A percentile compares a stretch with the other conserved stretches of the same genome.
Conservation (phyloP, 2,888 invertebrate genomes). For the Allophyes oxyacanthae region DNA sequence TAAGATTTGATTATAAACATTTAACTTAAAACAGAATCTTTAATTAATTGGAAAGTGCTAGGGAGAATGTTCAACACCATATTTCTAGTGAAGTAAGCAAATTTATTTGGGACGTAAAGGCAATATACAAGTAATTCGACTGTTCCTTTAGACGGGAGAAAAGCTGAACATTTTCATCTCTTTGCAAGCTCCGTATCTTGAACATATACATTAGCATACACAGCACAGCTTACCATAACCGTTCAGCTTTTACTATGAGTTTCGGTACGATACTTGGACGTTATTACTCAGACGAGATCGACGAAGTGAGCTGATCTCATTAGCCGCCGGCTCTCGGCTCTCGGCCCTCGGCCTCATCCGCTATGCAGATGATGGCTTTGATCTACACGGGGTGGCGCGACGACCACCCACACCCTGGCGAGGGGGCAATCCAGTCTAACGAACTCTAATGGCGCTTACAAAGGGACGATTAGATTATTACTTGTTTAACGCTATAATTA, state of each 20-base stretch:
- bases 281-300: constrained; percentile 40
- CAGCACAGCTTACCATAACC: constrained; percentile 12
- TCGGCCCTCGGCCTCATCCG: constrained; percentile 58
- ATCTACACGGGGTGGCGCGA: constrained; percentile 24
- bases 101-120: not conserved
- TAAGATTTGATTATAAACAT: too few species aligned
- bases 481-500: constrained; percentile 15
- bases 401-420: constrained; percentile 7
- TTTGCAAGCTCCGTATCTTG: not conserved
- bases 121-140: not conserved
- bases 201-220: constrained; percentile 9
- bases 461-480: constrained; percentile 37
- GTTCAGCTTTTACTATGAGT: constrained; percentile 15
- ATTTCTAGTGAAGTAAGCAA: not conserved
- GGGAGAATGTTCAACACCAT: not conserved
- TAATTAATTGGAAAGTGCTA: not conserved
- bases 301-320: constrained; percentile 63
- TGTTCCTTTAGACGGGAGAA: not conserved
- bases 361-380: constrained; percentile 67
- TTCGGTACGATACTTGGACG: constrained; percentile 9
- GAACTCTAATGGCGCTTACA: constrained; percentile 54
- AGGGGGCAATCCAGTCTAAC: constrained; percentile 42
- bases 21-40: too few species aligned
- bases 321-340: constrained; percentile 30
- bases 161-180: not conserved